Evolutionary conservation across 2,797 vertebrate species (phyloP), one percentile per base, ranked within the genome.

Genomic region (Oreortyx pictus): DNA sequence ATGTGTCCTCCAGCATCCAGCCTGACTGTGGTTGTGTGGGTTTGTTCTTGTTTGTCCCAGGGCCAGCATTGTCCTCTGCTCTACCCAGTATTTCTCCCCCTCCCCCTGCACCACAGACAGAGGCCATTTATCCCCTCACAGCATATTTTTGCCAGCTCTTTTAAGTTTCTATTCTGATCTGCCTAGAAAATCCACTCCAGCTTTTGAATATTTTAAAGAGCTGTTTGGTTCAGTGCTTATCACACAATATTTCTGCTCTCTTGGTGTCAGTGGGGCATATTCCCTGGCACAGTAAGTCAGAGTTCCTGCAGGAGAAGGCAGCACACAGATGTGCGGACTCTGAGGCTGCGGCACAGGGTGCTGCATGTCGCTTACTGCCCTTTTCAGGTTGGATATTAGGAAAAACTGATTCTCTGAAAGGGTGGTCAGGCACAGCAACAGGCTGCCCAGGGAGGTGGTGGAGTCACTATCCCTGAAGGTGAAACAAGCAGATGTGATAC

Each of bases 31-130:
- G 81, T 89, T 1, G 3, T 82, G 64, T 0, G 2, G 12, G 9
- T 82, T 92, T 88, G 16, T 60, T 37, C 56, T 90, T 85, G 61
- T 6, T 92, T 94, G 73, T 89, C 82, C 47, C 56, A 76, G 60
- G 89, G 82, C 77, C 89, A 96, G 71, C 87, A 84, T 60, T 96
- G 87, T 94, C 73, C 74, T 86, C 74, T 52, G 23, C 14, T 56
- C 62, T 78, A 35, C 35, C 39, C 73, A 62, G 59, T 1, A 2
- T 24, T 86, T 60, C 62, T 91, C 47, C 44, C 79, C 79, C 46
- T 33, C 29, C 22, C 33, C n/a, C 3, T 14, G 37, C 27, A 37
- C 33, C 2, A 1, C 24, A 76, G 80, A 31, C 54, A 68, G 77
- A 76, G 80, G 95, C 59, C 76, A 76, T 82, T 73, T 35, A 83